phyloP scores from a whole-genome alignment of 2,113 vertebrate species.

The Grammomys surdaster region DNA sequence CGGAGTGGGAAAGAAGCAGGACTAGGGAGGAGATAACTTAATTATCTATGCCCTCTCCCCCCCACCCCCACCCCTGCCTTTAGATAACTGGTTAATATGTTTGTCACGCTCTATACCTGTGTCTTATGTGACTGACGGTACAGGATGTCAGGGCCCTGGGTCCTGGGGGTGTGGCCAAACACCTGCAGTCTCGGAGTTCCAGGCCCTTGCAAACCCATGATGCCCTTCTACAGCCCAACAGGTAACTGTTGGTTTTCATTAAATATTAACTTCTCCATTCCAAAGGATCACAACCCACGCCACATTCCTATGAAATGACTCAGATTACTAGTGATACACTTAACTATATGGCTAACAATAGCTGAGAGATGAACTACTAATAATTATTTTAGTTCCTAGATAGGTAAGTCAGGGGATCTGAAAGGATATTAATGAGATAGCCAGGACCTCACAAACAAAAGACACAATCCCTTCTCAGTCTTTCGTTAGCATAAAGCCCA shows the following conservation, averaged over 20 bases:
- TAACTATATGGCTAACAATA: conserved; percentile 19
- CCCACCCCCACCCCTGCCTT: too few relatives aligned
- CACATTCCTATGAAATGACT: not conserved
- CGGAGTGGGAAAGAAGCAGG: too few relatives aligned
- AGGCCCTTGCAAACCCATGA: too few relatives aligned
- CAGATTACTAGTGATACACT: conserved; percentile 3
- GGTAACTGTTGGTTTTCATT: not conserved
- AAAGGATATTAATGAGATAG: conserved; percentile 21
- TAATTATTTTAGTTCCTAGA: not conserved
- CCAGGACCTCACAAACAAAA: not conserved
- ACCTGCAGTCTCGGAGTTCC: too few relatives aligned
- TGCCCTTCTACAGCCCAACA: too few relatives aligned
- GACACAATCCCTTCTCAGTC: not conserved
- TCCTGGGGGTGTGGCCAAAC: too few relatives aligned
- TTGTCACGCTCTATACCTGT: too few relatives aligned
- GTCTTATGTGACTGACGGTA: too few relatives aligned
- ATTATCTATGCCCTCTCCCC: too few relatives aligned
- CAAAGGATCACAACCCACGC: not conserved
- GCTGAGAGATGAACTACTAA: conserved; percentile 13
- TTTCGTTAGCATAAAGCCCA: not conserved
- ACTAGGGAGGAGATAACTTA: too few relatives aligned
- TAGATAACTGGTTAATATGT: too few relatives aligned
- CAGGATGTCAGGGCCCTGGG: too few relatives aligned
- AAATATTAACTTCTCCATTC: conserved; percentile 57
- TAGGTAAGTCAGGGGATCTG: not conserved